Evolutionary conservation across 2,888 invertebrate species (phyloP).

Genomic region (Ophion ventricosus): DNA sequence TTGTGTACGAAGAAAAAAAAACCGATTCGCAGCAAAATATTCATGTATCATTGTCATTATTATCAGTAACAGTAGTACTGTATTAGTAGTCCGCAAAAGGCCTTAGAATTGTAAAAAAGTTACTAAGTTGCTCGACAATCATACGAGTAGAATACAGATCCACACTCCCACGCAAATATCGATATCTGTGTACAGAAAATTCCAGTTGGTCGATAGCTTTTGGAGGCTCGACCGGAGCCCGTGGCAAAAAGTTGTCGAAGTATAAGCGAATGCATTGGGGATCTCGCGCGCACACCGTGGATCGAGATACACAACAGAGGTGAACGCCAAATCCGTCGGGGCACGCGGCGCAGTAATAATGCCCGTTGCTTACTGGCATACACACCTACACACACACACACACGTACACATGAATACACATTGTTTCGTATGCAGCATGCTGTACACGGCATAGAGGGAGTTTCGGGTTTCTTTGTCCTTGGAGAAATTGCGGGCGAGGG

Average conservation of each 20-base stretch:
- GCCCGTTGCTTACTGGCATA: slow-evolving; percentile 72
- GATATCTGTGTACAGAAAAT: too few relatives aligned
- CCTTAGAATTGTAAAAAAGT: too few relatives aligned
- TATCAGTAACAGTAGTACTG: too few relatives aligned
- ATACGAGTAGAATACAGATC: too few relatives aligned
- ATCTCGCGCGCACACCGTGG: not conserved
- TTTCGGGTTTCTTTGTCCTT: slow-evolving; percentile 53
- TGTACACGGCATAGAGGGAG: slow-evolving; percentile 37
- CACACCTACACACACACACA: slow-evolving; percentile 42
- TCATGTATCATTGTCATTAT: too few relatives aligned
- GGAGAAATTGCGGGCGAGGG: slow-evolving; percentile 21
- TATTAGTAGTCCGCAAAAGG: too few relatives aligned
- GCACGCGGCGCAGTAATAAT: slow-evolving; percentile 73
- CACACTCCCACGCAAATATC: too few relatives aligned
- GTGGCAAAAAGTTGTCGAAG: slow-evolving; percentile 43
- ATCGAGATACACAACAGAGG: not conserved
- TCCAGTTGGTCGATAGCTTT: too few relatives aligned
- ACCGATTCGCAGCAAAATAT: too few relatives aligned
- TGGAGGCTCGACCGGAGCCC: not conserved
- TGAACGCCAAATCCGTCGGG: slow-evolving; percentile 36
- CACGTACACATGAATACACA: slow-evolving; percentile 24
- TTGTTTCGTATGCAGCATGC: slow-evolving; percentile 31
- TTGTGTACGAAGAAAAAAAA: too few relatives aligned
- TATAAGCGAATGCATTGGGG: slow-evolving; percentile 45
- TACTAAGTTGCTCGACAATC: too few relatives aligned